These are phyloP conservation scores for Timema podura DNA, from an alignment of 2,888 invertebrate genomes.

Conservation along the genomic window DNA sequence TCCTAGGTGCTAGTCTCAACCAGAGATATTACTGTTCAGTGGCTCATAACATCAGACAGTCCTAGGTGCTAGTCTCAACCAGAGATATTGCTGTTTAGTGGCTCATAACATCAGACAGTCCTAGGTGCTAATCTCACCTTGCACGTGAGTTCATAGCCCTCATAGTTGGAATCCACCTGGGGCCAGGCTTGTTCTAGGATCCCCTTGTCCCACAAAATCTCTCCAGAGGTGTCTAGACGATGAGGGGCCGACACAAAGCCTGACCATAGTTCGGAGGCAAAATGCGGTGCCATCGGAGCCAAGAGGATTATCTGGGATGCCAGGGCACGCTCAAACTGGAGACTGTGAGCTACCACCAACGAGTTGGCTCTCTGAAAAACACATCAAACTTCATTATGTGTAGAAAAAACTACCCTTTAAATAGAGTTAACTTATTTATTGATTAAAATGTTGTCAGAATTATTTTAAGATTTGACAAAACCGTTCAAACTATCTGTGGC, in stretches of 20 bases:
- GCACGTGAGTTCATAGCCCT: slow-evolving; percentile 53
- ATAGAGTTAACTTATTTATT: slow-evolving; percentile 30
- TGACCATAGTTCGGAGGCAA: slow-evolving; percentile 86
- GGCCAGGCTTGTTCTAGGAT: slow-evolving; percentile 79
- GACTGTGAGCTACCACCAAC: slow-evolving; percentile 58
- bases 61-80: too few relatives aligned
- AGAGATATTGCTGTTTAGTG: too few relatives aligned
- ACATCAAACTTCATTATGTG: not conserved
- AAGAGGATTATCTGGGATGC: slow-evolving; percentile 78
- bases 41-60: too few relatives aligned
- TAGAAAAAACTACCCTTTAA: slow-evolving; percentile 10
- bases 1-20: not conserved
- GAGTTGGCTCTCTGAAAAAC: slow-evolving; percentile 49
- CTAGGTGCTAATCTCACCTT: slow-evolving; percentile 18
- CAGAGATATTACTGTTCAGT: too few relatives aligned
- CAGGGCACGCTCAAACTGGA: slow-evolving; percentile 72
- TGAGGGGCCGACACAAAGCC: slow-evolving; percentile 65
- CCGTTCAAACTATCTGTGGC: too few relatives aligned
- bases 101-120: too few relatives aligned
- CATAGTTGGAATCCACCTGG: slow-evolving; percentile 62
- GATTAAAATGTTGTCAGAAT: not conserved
- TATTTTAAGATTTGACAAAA: too few relatives aligned
- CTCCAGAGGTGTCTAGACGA: slow-evolving; percentile 48
- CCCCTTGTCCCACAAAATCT: slow-evolving; percentile 62
- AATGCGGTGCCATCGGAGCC: slow-evolving; percentile 86